phyloP scores from a whole-genome alignment of 2,888 invertebrate genomes.

The Oasisia sp. region DNA sequence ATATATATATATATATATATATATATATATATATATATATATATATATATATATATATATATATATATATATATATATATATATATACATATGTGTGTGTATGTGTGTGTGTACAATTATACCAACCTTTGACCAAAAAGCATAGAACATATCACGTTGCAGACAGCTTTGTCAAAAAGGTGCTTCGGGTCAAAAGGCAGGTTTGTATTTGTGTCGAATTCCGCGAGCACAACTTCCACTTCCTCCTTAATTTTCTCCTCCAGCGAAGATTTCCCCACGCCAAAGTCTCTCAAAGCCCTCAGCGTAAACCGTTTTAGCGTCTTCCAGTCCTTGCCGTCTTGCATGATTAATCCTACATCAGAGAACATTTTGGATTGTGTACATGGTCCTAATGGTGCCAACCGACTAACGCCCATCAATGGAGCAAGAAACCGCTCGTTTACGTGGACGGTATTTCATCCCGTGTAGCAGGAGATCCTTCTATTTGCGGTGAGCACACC shows the following conservation, averaged over 20 bases:
- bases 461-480: too few species aligned
- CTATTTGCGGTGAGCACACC: too few species aligned
- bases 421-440: too few species aligned
- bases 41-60: too few species aligned
- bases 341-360: background rate
- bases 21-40: too few species aligned
- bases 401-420: too few species aligned
- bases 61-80: too few species aligned
- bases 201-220: background rate
- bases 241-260: background rate
- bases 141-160: background rate
- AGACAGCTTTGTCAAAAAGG: background rate
- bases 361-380: background rate
- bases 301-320: background rate
- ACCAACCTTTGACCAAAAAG: background rate
- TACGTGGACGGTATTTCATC: too few species aligned
- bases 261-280: background rate
- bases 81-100: too few species aligned
- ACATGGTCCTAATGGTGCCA: too few species aligned
- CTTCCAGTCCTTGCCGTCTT: background rate
- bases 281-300: constrained; percentile 5
- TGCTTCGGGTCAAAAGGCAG: background rate
- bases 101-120: background rate
- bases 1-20: background rate
- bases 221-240: background rate